Evolutionary conservation across 2,113 vertebrate genomes (phyloP).

Genomic region (Recurvirostra avosetta): DNA sequence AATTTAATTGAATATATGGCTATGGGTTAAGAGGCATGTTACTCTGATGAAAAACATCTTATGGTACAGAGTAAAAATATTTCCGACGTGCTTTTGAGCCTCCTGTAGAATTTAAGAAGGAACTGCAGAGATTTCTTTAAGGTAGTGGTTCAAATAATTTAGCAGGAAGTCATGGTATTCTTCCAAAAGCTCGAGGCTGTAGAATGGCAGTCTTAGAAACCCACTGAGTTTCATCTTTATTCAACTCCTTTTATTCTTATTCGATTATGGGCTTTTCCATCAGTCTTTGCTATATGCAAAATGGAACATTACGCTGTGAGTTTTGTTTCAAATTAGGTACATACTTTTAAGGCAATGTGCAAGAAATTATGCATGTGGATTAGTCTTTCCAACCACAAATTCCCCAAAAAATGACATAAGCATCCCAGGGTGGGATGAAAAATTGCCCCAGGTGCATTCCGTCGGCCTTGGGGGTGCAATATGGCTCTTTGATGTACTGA

Average conservation of each 20-base stretch:
- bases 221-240: neutral
- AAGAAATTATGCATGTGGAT: neutral
- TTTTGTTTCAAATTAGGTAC: neutral
- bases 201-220: neutral
- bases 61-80: slow-evolving; percentile 56
- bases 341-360: neutral
- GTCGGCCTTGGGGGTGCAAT: neutral
- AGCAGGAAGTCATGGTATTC: neutral
- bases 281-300: neutral
- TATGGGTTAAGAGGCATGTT: slow-evolving; percentile 61
- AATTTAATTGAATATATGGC: slow-evolving; percentile 67
- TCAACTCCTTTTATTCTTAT: neutral
- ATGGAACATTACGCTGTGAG: neutral
- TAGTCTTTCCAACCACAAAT: slow-evolving; percentile 23
- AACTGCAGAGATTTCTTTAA: slow-evolving; percentile 44
- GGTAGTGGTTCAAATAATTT: neutral
- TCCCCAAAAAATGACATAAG: neutral
- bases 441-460: neutral
- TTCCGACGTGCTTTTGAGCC: slow-evolving; percentile 27
- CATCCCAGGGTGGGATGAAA: neutral
- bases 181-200: neutral
- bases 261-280: neutral
- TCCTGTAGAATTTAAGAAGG: slow-evolving; percentile 59
- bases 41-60: slow-evolving; percentile 67
- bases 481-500: neutral